These are phyloP conservation scores for Trichechus manatus DNA, from an alignment of 2,113 vertebrate species.

Conservation along the genomic window DNA sequence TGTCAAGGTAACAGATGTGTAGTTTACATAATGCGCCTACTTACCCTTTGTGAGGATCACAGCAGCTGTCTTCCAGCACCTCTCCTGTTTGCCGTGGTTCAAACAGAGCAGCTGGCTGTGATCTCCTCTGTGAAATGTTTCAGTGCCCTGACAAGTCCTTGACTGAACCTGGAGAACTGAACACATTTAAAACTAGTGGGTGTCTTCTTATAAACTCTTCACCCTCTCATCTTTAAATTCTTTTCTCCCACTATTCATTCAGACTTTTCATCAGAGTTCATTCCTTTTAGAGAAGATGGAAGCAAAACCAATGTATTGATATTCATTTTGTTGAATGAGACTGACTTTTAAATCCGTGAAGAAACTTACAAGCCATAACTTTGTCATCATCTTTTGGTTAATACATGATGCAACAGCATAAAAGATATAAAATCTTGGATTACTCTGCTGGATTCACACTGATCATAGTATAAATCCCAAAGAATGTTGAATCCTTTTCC, in stretches of 20 bases:
- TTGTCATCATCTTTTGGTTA: not conserved
- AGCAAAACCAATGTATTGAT: not conserved
- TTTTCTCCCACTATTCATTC: not conserved
- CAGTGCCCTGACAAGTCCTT: not conserved
- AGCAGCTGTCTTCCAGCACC: not conserved
- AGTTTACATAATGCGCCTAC: not conserved
- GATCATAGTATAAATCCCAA: not conserved
- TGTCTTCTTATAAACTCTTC: not conserved
- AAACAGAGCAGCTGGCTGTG: fast-evolving
- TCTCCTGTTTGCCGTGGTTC: not conserved
- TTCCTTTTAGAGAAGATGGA: not conserved
- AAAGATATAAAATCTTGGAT: not conserved
- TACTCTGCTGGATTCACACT: not conserved
- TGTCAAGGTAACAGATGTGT: not conserved
- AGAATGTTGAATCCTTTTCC: not conserved
- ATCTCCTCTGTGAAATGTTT: not conserved
- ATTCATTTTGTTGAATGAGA: not conserved
- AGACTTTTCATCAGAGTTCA: not conserved
- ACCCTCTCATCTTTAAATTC: not conserved
- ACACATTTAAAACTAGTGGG: not conserved
- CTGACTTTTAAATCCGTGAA: not conserved
- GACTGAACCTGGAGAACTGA: not conserved
- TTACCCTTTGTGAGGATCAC: not conserved
- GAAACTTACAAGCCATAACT: not conserved
- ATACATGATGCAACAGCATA: not conserved